Percentiles rank a stretch among this genome's conserved stretches.
These are phyloP conservation scores for Alauda arvensis DNA, from an alignment of 2,797 vertebrate genomes.

Conservation along the genomic window DNA sequence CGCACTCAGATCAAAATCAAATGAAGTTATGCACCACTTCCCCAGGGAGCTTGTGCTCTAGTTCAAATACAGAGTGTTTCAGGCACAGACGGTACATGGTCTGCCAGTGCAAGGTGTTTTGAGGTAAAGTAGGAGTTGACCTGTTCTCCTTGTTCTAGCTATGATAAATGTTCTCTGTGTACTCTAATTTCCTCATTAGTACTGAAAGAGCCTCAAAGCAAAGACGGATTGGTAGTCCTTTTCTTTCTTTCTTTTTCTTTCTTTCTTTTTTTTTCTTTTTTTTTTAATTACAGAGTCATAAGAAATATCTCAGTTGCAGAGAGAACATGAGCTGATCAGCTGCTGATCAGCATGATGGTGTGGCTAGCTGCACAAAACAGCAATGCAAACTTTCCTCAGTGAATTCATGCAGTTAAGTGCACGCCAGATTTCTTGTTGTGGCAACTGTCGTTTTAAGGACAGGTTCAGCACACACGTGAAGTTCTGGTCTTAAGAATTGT, in stretches of 20 bases:
- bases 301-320: neutral
- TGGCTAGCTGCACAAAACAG: neutral
- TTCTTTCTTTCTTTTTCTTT: neutral
- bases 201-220: neutral
- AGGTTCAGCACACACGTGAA: neutral
- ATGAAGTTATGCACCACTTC: neutral
- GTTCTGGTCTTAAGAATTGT: neutral
- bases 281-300: neutral
- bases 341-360: neutral
- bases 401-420: neutral
- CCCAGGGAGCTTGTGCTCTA: neutral
- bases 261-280: neutral
- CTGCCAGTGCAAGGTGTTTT: conserved; percentile 3
- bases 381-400: neutral
- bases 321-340: neutral
- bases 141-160: neutral
- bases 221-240: neutral
- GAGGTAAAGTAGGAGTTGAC: neutral
- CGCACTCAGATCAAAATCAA: neutral
- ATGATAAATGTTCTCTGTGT: neutral
- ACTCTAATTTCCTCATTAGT: neutral
- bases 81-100: neutral
- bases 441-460: neutral
- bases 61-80: neutral
- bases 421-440: neutral